Evolutionary conservation across 2,113 vertebrate species (phyloP).

Genomic region (Scatophagus argus): DNA sequence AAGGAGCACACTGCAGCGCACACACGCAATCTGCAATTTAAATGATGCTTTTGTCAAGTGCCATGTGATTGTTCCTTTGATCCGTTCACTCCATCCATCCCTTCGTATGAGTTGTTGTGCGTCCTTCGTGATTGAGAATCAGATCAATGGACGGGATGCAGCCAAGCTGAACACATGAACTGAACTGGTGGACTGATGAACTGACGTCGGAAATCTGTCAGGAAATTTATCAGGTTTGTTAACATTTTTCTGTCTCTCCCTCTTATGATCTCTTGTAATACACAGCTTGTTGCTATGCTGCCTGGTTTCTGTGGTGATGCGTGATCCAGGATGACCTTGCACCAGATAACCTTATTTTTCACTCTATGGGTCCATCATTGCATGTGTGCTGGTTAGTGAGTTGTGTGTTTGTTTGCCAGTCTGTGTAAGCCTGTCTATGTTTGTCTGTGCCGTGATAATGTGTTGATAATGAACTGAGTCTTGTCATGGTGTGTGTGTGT

Average conservation of each 20-base stretch:
- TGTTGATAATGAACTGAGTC: neutral
- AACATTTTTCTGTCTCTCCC: neutral
- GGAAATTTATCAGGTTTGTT: conserved; percentile 59
- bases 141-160: neutral
- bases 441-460: neutral
- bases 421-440: neutral
- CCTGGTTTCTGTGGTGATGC: conserved; percentile 64
- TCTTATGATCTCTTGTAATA: conserved; percentile 29
- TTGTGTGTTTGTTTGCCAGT: conserved; percentile 5
- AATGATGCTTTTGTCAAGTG: conserved; percentile 50
- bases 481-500: conserved; percentile 11
- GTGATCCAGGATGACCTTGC: conserved; percentile 25
- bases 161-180: neutral
- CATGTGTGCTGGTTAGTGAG: neutral
- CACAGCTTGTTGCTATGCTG: conserved; percentile 63
- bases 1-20: conserved; percentile 34
- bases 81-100: conserved; percentile 29
- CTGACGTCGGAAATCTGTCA: neutral
- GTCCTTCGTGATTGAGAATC: neutral
- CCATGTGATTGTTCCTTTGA: conserved; percentile 68
- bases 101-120: neutral
- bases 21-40: conserved; percentile 69
- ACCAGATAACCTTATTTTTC: conserved; percentile 36
- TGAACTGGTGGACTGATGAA: neutral
- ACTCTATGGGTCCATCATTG: conserved; percentile 17